phyloP scores from a whole-genome alignment of 1,140 invertebrate species.

The Drosophila grimshawi region DNA sequence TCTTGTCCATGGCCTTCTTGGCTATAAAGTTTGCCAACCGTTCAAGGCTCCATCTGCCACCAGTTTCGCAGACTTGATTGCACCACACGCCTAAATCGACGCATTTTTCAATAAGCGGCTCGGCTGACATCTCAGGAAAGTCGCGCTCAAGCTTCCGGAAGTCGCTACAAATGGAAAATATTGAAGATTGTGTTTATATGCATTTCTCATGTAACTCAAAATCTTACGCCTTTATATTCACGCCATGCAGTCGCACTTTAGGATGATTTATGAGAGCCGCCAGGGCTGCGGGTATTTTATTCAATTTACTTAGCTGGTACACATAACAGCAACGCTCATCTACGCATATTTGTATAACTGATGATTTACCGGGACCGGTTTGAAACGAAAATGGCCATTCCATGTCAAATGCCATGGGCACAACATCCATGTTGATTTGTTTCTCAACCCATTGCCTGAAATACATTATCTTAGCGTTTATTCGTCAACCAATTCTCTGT shows the following conservation, averaged over 20 bases:
- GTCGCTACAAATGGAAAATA: constrained; percentile 84
- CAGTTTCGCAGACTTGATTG: constrained; percentile 85
- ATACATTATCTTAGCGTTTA: neutral
- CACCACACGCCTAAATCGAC: constrained; percentile 86
- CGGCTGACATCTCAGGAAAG: constrained; percentile 86
- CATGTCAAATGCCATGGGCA: constrained; percentile 87
- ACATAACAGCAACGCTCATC: constrained; percentile 86
- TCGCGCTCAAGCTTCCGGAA: constrained; percentile 87
- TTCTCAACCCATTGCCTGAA: constrained; percentile 85
- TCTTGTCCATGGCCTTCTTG: constrained; percentile 85
- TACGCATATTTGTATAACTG: constrained; percentile 87
- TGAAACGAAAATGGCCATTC: constrained; percentile 88
- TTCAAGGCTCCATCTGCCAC: constrained; percentile 87
- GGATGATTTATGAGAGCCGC: constrained; percentile 86
- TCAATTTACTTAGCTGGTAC: constrained; percentile 86
- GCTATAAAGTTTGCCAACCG: constrained; percentile 87
- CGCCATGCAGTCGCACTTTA: constrained; percentile 87
- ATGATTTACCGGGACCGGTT: constrained; percentile 87
- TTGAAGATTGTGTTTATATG: neutral
- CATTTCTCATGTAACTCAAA: neutral
- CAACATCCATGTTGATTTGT: constrained; percentile 63
- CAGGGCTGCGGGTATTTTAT: constrained; percentile 86
- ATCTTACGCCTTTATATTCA: constrained; percentile 88
- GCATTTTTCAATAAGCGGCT: constrained; percentile 86
- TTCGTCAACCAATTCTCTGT: neutral